Evolutionary conservation across 2,797 vertebrate genomes (phyloP), one percentile per base, ranked within the genome.

Genomic region (Rhadinocentrus ornatus): DNA sequence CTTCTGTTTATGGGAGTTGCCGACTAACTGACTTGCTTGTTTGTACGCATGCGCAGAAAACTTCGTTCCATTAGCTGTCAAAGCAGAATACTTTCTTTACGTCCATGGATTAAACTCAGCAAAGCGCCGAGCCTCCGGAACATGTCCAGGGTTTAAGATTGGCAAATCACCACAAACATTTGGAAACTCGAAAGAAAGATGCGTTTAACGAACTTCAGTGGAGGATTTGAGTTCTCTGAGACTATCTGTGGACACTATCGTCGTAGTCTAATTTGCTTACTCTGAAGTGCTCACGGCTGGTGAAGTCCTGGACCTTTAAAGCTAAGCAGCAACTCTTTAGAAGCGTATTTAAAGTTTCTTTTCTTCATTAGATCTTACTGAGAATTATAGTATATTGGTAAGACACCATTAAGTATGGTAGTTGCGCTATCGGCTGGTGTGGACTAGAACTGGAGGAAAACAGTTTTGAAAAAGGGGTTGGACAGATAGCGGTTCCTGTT

Each of bases 31-130:
- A 39, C 4, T 26, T 26, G 35, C 31, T 24, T 20, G 2, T 39
- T 6, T 2, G 0, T 6, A 83, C 92, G 92, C 93, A 86, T 93
- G 91, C 91, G 93, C 87, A 8, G 1, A 26, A 2, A 46, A 35
- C 3, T 71, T 52, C 6, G 59, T 72, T 77, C 88, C 77, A 84
- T 86, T 90, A 86, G 74, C 91, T 91, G 92, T 93, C 93, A 92
- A 80, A 81, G 52, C 65, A 59, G 35, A 76, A 56, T 3, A 57
- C 77, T 89, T 82, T 66, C 52, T 29, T 74, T 56, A 34, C 13
- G 0, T 24, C 11, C 70, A 22, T 66, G 74, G 56, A 73, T 20
- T 69, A 66, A 72, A 72, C 20, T 35, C 8, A 2, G 48, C 29
- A 20, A 10, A 6, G 22, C 29, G 3, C 39, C 6, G 10, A 66